A percentile compares a stretch with the other conserved stretches of the same genome.
Evolutionary conservation across 2,113 vertebrate species (phyloP).

Genomic region (Oncorhynchus nerka): DNA sequence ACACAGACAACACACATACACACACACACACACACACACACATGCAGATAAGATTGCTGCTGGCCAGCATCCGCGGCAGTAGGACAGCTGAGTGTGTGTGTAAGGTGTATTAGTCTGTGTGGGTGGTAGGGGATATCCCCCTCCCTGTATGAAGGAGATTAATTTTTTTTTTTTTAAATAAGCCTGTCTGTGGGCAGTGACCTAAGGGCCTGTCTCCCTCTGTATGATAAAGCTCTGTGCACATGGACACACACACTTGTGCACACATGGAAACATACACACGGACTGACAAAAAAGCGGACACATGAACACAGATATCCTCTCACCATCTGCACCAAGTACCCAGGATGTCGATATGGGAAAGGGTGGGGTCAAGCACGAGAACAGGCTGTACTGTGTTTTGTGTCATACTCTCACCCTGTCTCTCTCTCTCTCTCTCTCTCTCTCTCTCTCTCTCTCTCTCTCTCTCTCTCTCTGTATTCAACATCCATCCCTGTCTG

Average conservation of each 20-base stretch:
- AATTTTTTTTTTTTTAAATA: no score
- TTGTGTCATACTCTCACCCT: constrained; percentile 55
- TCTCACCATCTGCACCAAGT: constrained; percentile 64
- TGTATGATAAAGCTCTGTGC: constrained; percentile 49
- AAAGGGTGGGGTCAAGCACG: constrained; percentile 50
- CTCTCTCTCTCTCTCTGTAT: constrained; percentile 30
- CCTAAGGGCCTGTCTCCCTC: constrained; percentile 60
- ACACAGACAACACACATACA: neutral
- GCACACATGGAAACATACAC: constrained; percentile 28
- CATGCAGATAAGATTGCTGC: constrained; percentile 2
- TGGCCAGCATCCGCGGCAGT: neutral
- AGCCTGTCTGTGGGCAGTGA: constrained; percentile 67
- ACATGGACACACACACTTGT: constrained; percentile 16
- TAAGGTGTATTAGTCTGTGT: constrained; percentile 18
- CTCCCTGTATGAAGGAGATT: constrained; percentile 65
- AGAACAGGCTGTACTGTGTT: constrained; percentile 68
- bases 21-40: neutral
- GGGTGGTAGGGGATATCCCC: constrained; percentile 3
- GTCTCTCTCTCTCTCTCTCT: constrained; percentile 13
- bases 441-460: neutral
- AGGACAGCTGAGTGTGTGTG: constrained; percentile 15
- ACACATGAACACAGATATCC: constrained; percentile 22
- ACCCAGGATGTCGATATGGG: constrained; percentile 46
- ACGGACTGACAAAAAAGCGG: constrained; percentile 23
- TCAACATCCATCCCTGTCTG: constrained; percentile 15